Conservation (phyloP, 2,797 vertebrate genomes). For the Rhynchonycteris naso region DNA sequence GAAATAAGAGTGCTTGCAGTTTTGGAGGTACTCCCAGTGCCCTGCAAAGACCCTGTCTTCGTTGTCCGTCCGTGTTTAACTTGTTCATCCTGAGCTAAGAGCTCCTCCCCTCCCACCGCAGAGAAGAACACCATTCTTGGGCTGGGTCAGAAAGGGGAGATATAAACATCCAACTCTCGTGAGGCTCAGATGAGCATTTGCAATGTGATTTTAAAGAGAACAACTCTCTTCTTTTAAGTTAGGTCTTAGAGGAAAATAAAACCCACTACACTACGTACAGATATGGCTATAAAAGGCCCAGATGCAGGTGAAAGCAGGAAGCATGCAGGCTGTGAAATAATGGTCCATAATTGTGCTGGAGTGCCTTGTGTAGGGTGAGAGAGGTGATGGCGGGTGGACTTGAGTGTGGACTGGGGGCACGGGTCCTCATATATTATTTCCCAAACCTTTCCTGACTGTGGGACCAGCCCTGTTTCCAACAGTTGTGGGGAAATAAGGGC, state of each 20-base stretch:
- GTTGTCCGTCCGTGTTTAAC: background rate
- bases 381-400: background rate
- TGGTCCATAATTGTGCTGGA: no score
- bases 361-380: background rate
- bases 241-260: background rate
- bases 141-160: slow-evolving; percentile 15
- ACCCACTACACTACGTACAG: background rate
- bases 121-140: slow-evolving; percentile 16
- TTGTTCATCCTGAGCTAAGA: background rate
- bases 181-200: background rate
- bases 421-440: background rate
- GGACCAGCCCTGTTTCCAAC: slow-evolving; percentile 22
- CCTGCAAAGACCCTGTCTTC: background rate
- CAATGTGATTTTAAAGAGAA: slow-evolving; percentile 10
- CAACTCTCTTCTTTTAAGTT: background rate
- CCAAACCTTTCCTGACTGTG: background rate
- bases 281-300: background rate
- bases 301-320: background rate
- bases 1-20: background rate
- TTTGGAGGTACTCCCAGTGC: background rate
- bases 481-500: slow-evolving; percentile 53
- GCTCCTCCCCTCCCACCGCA: background rate
- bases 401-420: background rate
- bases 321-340: background rate
- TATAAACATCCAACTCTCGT: background rate